Evolutionary conservation across 2,797 vertebrate genomes (phyloP).

Genomic region (Sebastes steindachneri): DNA sequence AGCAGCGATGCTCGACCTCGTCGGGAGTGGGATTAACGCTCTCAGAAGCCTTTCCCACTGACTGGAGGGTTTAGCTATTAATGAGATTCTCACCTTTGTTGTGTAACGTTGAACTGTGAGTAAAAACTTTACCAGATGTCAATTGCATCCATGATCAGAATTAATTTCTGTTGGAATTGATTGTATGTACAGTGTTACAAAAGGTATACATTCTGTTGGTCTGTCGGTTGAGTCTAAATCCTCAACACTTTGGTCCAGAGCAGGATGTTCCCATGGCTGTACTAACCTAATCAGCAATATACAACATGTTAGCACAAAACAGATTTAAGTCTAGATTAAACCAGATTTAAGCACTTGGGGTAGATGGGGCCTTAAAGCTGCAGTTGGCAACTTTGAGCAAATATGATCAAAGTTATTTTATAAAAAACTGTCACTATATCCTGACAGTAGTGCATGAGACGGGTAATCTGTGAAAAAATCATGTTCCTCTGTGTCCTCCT

Average conservation of each 20-base stretch:
- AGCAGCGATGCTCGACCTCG: conserved; percentile 19
- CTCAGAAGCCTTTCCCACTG: conserved; percentile 39
- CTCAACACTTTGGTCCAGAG: background rate
- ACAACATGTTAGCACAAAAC: background rate
- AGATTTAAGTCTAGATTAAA: background rate
- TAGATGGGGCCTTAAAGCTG: background rate
- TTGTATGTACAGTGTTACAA: background rate
- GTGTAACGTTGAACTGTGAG: conserved; percentile 3
- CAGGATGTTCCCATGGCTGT: background rate
- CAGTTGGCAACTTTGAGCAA: too few relatives aligned
- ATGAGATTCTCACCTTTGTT: conserved; percentile 47
- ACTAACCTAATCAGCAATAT: background rate
- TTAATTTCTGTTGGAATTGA: background rate
- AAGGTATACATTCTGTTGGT: background rate
- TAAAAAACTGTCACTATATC: too few relatives aligned
- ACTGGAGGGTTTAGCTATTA: conserved; percentile 19
- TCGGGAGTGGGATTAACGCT: conserved; percentile 48
- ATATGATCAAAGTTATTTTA: too few relatives aligned
- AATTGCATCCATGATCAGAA: background rate
- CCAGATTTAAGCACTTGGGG: too few relatives aligned
- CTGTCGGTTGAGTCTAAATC: background rate
- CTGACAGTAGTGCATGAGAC: too few relatives aligned
- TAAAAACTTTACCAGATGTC: conserved; percentile 8
- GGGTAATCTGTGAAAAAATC: too few relatives aligned
- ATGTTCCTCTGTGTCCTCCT: too few relatives aligned